Evolutionary conservation across 2,888 invertebrate genomes (phyloP), one percentile per base, ranked within the genome.

Genomic region (Ceriagrion tenellum): DNA sequence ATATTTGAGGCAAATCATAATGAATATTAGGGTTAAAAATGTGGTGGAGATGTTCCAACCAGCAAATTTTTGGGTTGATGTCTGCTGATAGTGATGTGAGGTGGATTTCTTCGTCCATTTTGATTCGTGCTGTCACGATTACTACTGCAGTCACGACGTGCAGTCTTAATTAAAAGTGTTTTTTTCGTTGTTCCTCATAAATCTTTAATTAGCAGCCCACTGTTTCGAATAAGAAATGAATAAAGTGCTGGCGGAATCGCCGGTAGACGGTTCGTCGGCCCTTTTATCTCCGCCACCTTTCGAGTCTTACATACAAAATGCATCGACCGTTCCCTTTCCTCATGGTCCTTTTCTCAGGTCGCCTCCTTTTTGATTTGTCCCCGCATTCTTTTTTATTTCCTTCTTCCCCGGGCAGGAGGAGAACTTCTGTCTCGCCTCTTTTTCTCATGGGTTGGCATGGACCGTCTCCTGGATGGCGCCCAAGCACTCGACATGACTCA

Each of bases 401-500:
- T 59, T 20, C 59, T 20, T 20, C 18, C 16, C 18, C 18, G 59
- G 1, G 20, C 18, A 16, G 35, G 35, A n/a, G 59, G 59, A 20
- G 35, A 30, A 81, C 81, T 81, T 35, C 81, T 81, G 81, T 81
- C 81, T 81, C 81, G 81, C 35, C 69, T 69, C 69, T n/a, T n/a
- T 69, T n/a, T 69, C n/a, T 16, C 35, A 18, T 26, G 81, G 81
- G 30, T 81, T 81, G 81, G 81, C 81, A 35, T 35, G 30, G 35
- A 30, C 81, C 81, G 81, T 6, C 81, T 81, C 35, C 81, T 81
- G 81, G 81, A 81, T 81, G 35, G 81, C 81, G 81, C 81, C 81
- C 81, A 81, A 81, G 35, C 81, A 0, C 81, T 81, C 35, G 81
- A 81, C 81, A 81, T 81, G 81, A 81, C 81, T 81, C 81, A 81